Evolutionary conservation across 2,113 vertebrate species (phyloP), one percentile per base, ranked within the genome.

Genomic region (Psephotus haematonotus): DNA sequence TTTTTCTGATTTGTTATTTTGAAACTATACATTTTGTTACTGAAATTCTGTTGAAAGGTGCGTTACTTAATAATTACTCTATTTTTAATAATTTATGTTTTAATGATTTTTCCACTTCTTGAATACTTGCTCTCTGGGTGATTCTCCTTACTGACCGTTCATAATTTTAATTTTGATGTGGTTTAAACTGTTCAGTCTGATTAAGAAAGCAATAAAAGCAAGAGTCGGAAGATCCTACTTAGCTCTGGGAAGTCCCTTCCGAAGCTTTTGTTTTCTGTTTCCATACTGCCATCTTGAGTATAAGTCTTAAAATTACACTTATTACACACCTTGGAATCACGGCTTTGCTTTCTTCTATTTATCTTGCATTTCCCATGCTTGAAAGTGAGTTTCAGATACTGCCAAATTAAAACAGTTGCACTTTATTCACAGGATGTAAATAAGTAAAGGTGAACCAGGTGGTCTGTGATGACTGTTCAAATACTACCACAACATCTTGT

Each of bases 221-320:
- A 57, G 43, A 90, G 28, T 4, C 2, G 4, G 31, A 63, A 74
- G 7, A 70, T 1, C 10, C 44, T 7, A 10, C 0, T 24, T 10
- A 10, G 1, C 62, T 27, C 27, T 62, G 68, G 59, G 22, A 74
- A 86, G 15, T 13, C 17, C 1, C 11, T 44, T 3, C n/a, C 2
- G 23, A 80, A 72, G 11, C 3, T 9, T 64, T 93, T 88, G 13
- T 88, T 96, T 88, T 13, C n/a, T 91, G 88, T 82, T 97, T 95
- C 49, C 23, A 15, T 95, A 87, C 91, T 97, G 97, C 97, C 97
- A 97, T 95, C 96, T 94, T 65, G 80, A 95, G 97, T 11, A 10
- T 4, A 82, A 86, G 2, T 29, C 6, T 81, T 41, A 88, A 91
- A 95, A 85, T 43, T 44, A 53, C 82, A 82, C 2, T 28, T 80